Percentiles rank a stretch among this genome's conserved stretches.
These are phyloP conservation scores for Drosophila kohkoa DNA, from an alignment of 1,140 invertebrate species.

Conservation along the genomic window DNA sequence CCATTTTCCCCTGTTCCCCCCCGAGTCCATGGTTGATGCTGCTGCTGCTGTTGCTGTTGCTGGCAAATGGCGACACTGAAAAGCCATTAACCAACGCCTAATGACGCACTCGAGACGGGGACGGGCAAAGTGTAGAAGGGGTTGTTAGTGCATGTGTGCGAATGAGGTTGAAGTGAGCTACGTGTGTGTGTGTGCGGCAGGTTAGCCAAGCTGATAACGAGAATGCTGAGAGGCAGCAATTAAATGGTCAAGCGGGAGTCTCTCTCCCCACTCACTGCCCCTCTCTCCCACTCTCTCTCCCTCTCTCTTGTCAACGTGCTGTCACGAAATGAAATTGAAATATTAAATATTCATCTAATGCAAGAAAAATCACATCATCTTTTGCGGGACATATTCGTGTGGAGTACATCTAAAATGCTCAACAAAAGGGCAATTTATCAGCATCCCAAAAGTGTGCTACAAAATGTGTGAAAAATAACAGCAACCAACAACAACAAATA, in stretches of 20 bases:
- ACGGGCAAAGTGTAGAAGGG: not conserved
- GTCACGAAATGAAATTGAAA: conserved; percentile 67
- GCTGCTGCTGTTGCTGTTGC: conserved; percentile 14
- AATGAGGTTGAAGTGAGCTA: not conserved
- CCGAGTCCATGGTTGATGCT: not conserved
- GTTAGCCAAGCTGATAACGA: conserved; percentile 70
- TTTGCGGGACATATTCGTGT: conserved; percentile 21
- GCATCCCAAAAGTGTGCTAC: conserved; percentile 75
- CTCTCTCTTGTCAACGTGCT: conserved; percentile 13
- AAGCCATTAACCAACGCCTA: conserved; percentile 78
- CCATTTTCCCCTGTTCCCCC: not conserved
- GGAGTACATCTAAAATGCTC: conserved; percentile 56
- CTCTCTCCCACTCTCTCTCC: not conserved
- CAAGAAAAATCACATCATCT: conserved; percentile 73
- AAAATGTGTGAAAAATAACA: conserved; percentile 61
- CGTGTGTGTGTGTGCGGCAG: conserved; percentile 5
- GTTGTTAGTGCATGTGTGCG: not conserved
- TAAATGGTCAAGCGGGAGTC: conserved; percentile 61
- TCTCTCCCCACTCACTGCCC: not conserved
- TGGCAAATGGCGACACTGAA: conserved; percentile 72
- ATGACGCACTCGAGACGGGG: conserved; percentile 75
- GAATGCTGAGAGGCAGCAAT: conserved; percentile 40
- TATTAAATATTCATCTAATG: conserved; percentile 78
- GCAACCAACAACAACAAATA: conserved; percentile 31
- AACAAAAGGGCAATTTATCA: conserved; percentile 78